A percentile compares a stretch with the other conserved stretches of the same genome.
Conservation (phyloP, 2,797 vertebrate genomes). For the Cyprinodon diabolis region DNA sequence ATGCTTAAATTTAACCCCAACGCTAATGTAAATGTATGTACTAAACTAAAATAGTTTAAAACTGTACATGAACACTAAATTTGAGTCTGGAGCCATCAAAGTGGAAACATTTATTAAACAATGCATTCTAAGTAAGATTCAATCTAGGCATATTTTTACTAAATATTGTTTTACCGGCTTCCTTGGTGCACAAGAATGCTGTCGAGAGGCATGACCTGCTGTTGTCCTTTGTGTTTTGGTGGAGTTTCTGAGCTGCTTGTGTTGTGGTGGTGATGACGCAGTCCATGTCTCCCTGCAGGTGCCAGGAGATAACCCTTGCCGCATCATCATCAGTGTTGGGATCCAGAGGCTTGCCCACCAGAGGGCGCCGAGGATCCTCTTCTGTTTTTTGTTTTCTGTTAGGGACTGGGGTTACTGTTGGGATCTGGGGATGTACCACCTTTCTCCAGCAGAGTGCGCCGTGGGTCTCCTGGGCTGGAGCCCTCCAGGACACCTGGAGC, state of each 20-base stretch:
- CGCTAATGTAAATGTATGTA: no score
- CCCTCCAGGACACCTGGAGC: no score
- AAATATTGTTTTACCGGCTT: constrained; percentile 76
- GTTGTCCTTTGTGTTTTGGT: constrained; percentile 82
- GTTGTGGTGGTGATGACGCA: constrained; percentile 89
- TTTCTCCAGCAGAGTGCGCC: no score
- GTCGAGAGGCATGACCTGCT: constrained; percentile 91
- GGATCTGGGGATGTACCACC: no score
- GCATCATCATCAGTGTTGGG: constrained; percentile 85
- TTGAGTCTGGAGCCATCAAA: no score
- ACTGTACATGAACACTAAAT: no score
- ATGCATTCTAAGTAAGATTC: neutral
- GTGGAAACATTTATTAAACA: neutral
- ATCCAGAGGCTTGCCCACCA: no score
- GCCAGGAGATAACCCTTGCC: constrained; percentile 92
- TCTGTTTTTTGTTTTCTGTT: no score
- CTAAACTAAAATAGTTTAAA: no score
- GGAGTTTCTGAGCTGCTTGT: constrained; percentile 82
- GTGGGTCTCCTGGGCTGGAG: no score
- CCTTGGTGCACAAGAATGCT: constrained; percentile 78
- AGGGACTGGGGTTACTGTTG: no score
- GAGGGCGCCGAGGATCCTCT: no score
- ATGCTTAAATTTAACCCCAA: neutral
- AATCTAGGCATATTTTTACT: neutral
- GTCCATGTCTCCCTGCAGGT: constrained; percentile 90